Percentiles rank a stretch among this genome's conserved stretches.
These are phyloP conservation scores for Trigoniulus corallinus DNA, from an alignment of 1,140 invertebrate genomes.

Conservation along the genomic window DNA sequence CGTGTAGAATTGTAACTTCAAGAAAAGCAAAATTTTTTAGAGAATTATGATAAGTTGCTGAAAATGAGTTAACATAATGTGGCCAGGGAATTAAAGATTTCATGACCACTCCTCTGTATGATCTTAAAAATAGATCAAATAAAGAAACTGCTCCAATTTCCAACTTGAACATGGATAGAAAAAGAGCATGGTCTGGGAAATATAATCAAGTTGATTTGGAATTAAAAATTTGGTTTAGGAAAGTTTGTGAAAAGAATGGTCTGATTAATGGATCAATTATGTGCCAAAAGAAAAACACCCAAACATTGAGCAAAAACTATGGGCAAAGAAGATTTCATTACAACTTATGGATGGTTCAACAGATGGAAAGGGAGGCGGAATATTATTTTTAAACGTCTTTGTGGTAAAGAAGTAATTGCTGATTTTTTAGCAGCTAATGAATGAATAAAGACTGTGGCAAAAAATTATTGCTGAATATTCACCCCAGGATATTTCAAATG, in stretches of 20 bases:
- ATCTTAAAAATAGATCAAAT: slow-evolving; percentile 3
- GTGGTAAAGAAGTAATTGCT: background rate
- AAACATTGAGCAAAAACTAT: slow-evolving; percentile 12
- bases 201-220: slow-evolving; percentile 14
- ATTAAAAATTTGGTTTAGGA: slow-evolving; percentile 13
- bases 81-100: background rate
- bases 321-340: slow-evolving; percentile 16
- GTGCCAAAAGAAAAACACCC: slow-evolving; percentile 13
- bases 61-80: slow-evolving; percentile 1
- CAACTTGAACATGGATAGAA: background rate
- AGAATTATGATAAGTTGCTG: no score
- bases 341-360: slow-evolving; percentile 18
- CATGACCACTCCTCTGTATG: background rate
- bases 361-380: slow-evolving; percentile 11
- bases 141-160: background rate
- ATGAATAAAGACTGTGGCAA: background rate
- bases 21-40: no score
- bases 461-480: background rate
- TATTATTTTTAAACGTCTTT: slow-evolving; percentile 9
- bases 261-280: slow-evolving; percentile 13
- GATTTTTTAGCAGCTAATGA: background rate
- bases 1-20: no score
- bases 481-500: background rate
- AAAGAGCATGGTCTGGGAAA: background rate
- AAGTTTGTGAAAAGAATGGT: slow-evolving; percentile 9